These are phyloP conservation scores for Urechis unicinctus DNA, from an alignment of 2,888 invertebrate genomes.

Conservation along the genomic window DNA sequence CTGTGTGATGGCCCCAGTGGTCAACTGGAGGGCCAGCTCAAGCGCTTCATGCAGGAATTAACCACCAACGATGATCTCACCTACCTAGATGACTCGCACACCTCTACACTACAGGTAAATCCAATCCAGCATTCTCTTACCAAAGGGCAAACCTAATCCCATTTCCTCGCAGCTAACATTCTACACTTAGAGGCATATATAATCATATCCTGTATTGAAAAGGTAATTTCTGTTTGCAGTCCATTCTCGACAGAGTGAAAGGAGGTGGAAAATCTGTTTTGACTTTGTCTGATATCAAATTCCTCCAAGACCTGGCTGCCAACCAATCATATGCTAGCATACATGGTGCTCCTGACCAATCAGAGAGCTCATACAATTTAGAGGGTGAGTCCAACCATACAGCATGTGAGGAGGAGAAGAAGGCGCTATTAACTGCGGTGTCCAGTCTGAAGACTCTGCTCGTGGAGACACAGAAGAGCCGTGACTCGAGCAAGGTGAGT, in stretches of 20 bases:
- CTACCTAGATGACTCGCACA: no score
- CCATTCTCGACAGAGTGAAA: constrained; percentile 34
- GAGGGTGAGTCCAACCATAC: constrained; percentile 8
- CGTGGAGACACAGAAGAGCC: constrained; percentile 29
- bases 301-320: constrained; percentile 33
- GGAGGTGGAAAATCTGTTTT: constrained; percentile 43
- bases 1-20: background rate
- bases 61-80: no score
- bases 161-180: no score
- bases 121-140: no score
- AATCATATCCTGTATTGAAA: no score
- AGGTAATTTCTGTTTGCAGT: no score
- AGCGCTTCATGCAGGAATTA: background rate
- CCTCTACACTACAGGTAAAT: no score
- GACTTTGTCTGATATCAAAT: constrained; percentile 43
- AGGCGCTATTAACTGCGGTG: constrained; percentile 35
- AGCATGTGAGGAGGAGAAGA: constrained; percentile 34
- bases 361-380: background rate
- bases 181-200: no score
- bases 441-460: constrained; percentile 42
- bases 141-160: no score
- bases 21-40: background rate
- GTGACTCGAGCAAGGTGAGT: constrained; percentile 11
- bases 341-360: constrained; percentile 19
- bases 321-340: no score